phyloP scores from a whole-genome alignment of 2,113 vertebrate genomes.

The Pelusios castaneus region DNA sequence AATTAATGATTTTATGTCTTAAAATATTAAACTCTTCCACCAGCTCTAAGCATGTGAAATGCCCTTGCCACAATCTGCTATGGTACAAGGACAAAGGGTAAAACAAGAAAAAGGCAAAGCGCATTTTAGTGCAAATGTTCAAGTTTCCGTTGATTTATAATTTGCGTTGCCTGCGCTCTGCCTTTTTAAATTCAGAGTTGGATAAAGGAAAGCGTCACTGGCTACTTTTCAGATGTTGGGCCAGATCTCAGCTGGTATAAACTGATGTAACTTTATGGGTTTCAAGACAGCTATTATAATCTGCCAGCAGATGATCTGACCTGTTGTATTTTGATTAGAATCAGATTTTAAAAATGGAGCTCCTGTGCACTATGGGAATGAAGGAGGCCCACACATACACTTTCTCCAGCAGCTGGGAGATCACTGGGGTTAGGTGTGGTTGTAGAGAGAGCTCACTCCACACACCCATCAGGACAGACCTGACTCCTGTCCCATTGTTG shows the following conservation, averaged over 20 bases:
- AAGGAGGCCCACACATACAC: not conserved
- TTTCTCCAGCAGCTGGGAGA: not conserved
- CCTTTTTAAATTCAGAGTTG: not conserved
- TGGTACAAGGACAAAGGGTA: slow-evolving; percentile 42
- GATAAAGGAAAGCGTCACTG: not conserved
- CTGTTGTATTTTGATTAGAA: not conserved
- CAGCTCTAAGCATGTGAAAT: slow-evolving; percentile 58
- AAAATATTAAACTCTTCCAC: slow-evolving; percentile 73
- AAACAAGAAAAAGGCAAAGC: not conserved
- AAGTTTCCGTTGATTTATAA: not conserved
- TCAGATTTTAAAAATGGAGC: not conserved
- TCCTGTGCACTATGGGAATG: not conserved
- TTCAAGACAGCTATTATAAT: not conserved
- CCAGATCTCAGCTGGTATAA: not conserved
- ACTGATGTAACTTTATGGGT: not conserved
- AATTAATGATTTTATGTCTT: slow-evolving; percentile 79
- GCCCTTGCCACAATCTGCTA: slow-evolving; percentile 22
- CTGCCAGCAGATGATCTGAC: not conserved
- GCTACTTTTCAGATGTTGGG: not conserved
- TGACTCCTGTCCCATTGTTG: not conserved
- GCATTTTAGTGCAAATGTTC: not conserved
- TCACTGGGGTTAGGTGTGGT: rapidly evolving
- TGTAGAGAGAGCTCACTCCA: not conserved
- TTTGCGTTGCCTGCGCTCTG: not conserved
- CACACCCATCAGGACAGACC: not conserved